Evolutionary conservation across 2,888 invertebrate genomes (phyloP).

Genomic region (Drosophila sordidapex): DNA sequence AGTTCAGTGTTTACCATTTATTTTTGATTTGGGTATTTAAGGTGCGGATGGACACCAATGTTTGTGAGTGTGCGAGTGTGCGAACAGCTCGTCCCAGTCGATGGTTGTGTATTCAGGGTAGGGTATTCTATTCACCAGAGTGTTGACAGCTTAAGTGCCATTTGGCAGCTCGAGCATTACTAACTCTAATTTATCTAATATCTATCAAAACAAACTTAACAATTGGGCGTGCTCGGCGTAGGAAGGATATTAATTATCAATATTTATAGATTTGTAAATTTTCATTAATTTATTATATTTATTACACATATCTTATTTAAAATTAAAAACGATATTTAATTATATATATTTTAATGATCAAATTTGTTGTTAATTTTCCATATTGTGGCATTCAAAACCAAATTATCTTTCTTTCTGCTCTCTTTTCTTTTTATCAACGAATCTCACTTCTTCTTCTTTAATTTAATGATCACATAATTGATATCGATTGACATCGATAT

Average conservation of each 20-base stretch:
- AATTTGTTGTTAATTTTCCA: neutral
- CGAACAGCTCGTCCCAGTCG: constrained; percentile 29
- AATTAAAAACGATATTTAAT: neutral
- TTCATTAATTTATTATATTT: neutral
- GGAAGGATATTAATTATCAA: neutral
- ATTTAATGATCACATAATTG: too few relatives aligned
- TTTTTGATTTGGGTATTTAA: constrained; percentile 82
- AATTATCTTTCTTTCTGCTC: too few relatives aligned
- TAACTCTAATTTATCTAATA: constrained; percentile 42
- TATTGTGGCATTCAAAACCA: too few relatives aligned
- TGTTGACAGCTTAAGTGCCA: constrained; percentile 80
- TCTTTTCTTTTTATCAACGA: too few relatives aligned
- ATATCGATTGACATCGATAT: too few relatives aligned
- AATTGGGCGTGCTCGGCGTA: constrained; percentile 1
- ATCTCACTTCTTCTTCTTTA: too few relatives aligned
- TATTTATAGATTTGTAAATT: neutral
- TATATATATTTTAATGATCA: neutral
- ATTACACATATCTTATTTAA: too few relatives aligned
- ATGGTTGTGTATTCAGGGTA: constrained; percentile 14
- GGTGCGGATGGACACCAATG: constrained; percentile 68
- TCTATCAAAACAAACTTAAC: constrained; percentile 26
- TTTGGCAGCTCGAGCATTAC: constrained; percentile 65
- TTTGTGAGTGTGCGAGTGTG: constrained; percentile 56
- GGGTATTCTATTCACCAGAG: constrained; percentile 34
- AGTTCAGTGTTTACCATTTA: constrained; percentile 77